Percentiles rank a stretch among this genome's conserved stretches.
Conservation (phyloP, 1,140 invertebrate genomes). For the Adoxophyes honmai region DNA sequence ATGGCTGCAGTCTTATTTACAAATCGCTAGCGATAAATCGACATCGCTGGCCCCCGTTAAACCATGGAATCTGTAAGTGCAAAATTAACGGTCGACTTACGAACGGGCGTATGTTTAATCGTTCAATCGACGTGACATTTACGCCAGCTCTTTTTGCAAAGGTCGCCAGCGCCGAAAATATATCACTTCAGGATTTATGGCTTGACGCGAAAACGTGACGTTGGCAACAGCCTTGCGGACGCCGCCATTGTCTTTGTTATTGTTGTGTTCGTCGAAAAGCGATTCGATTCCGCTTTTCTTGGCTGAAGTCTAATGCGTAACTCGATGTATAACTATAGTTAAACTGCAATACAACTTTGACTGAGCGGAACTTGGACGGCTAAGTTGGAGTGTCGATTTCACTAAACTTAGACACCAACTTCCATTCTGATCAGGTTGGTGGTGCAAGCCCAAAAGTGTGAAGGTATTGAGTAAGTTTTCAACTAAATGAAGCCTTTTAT, state of each 20-base stretch:
- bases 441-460: no score
- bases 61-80: neutral
- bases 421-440: no score
- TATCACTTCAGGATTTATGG: conserved; percentile 16
- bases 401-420: no score
- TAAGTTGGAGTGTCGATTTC: no score
- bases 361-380: no score
- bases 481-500: no score
- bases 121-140: conserved; percentile 18
- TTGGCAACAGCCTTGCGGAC: conserved; percentile 13
- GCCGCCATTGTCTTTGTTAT: neutral
- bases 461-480: no score
- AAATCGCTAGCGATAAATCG: no score
- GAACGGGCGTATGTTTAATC: conserved; percentile 2
- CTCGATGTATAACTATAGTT: no score
- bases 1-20: no score
- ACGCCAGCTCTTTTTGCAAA: conserved; percentile 12
- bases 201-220: conserved; percentile 15
- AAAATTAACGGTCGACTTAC: neutral
- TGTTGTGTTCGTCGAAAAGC: neutral
- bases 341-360: no score
- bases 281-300: neutral
- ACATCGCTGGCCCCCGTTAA: no score
- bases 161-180: conserved; percentile 20
- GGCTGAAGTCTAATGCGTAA: neutral